These are phyloP conservation scores for Cactoblastis cactorum DNA, from an alignment of 2,888 invertebrate species.

Conservation along the genomic window DNA sequence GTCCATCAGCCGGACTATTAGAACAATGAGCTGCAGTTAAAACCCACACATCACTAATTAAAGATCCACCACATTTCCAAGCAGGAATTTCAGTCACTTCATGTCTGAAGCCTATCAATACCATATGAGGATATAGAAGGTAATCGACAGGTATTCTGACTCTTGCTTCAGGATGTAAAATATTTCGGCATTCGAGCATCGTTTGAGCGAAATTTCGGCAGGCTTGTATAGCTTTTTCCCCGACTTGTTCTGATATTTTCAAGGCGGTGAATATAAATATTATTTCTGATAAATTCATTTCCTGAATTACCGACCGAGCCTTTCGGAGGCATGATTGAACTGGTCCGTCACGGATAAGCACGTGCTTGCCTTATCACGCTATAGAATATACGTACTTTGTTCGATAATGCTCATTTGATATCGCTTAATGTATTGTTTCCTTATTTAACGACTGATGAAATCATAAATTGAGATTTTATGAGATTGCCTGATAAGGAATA, in stretches of 20 bases:
- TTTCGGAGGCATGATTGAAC: neutral
- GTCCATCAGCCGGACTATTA: slow-evolving; percentile 62
- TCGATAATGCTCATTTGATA: neutral
- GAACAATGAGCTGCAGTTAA: slow-evolving; percentile 69
- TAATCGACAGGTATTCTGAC: slow-evolving; percentile 65
- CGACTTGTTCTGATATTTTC: slow-evolving; percentile 27
- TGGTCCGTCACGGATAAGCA: neutral
- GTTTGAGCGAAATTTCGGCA: slow-evolving; percentile 55
- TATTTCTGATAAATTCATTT: slow-evolving; percentile 11
- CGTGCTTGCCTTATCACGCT: slow-evolving; percentile 6
- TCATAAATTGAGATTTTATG: neutral
- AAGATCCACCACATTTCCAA: slow-evolving; percentile 71
- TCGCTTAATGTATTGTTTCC: neutral
- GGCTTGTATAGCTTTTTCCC: slow-evolving; percentile 57
- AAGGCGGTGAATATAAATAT: slow-evolving; percentile 20
- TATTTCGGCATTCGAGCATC: slow-evolving; percentile 70
- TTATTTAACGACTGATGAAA: neutral
- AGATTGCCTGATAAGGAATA: neutral
- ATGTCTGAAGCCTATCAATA: slow-evolving; percentile 61
- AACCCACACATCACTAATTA: slow-evolving; percentile 63
- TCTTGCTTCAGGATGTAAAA: slow-evolving; percentile 47
- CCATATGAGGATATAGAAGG: slow-evolving; percentile 82
- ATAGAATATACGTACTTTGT: neutral
- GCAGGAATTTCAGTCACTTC: slow-evolving; percentile 25
- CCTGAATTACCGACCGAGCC: neutral